Evolutionary conservation across 2,113 vertebrate genomes (phyloP).

Genomic region (Bagarius yarrelli): DNA sequence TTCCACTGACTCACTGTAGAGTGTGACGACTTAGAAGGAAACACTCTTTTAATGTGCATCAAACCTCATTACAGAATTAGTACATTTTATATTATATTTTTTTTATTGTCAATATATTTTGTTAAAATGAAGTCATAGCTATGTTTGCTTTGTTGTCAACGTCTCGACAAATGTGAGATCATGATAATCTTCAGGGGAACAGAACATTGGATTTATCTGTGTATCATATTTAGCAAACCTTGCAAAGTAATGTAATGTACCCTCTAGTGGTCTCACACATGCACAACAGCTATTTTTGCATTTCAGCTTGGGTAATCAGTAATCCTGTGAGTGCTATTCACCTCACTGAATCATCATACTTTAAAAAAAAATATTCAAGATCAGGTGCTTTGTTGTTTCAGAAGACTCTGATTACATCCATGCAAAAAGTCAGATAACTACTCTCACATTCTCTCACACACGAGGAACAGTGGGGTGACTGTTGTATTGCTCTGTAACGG

Average conservation of each 20-base stretch:
- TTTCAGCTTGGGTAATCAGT: constrained; percentile 13
- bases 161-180: neutral
- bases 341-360: neutral
- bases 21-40: neutral
- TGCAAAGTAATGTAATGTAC: constrained; percentile 29
- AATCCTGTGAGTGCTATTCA: constrained; percentile 26
- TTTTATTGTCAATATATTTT: neutral
- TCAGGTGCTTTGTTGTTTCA: neutral
- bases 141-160: neutral
- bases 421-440: neutral
- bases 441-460: neutral
- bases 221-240: constrained; percentile 13
- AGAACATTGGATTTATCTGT: neutral
- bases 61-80: neutral
- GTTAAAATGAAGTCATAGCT: neutral
- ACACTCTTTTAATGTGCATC: neutral
- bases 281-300: constrained; percentile 35
- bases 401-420: neutral
- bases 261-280: constrained; percentile 44
- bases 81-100: neutral
- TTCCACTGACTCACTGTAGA: neutral
- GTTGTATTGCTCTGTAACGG: neutral
- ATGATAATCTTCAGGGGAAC: constrained; percentile 4
- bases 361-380: neutral
- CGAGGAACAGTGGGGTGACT: neutral